Evolutionary conservation across 1,140 invertebrate genomes (phyloP).

Genomic region (Saccostrea glomerata): DNA sequence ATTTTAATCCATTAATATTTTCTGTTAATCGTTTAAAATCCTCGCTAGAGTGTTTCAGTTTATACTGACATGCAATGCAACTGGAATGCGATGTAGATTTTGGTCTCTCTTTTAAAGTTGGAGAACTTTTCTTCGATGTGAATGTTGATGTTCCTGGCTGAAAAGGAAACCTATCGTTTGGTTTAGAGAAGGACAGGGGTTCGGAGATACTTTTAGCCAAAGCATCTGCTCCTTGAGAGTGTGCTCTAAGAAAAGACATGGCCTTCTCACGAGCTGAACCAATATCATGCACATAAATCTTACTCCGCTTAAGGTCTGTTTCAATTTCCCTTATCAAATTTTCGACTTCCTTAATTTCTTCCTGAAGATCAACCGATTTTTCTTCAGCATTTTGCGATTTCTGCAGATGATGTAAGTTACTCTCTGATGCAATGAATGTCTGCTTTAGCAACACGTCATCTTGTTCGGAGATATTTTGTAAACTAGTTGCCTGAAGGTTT

Average conservation of each 20-base stretch:
- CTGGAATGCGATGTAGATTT: background rate
- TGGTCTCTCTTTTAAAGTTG: conserved; percentile 12
- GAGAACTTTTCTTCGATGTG: conserved; percentile 7
- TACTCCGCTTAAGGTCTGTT: conserved; percentile 12
- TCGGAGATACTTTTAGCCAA: background rate
- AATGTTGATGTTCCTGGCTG: conserved; percentile 43
- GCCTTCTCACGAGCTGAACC: conserved; percentile 33
- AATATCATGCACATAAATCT: background rate
- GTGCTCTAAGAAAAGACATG: conserved; percentile 9
- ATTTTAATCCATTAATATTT: background rate
- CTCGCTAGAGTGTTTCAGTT: conserved; percentile 48
- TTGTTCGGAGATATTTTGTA: background rate
- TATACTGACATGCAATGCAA: conserved; percentile 51
- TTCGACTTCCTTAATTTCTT: conserved; percentile 40
- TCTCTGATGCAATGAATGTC: background rate
- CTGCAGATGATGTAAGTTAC: background rate
- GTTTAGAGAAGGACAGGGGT: background rate
- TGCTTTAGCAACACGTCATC: conserved; percentile 20
- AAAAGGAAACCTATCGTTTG: conserved; percentile 49
- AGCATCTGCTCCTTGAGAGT: conserved; percentile 28
- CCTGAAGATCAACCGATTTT: background rate
- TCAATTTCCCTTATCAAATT: conserved; percentile 21
- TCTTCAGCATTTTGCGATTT: background rate
- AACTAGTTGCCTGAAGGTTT: background rate
- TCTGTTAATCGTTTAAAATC: conserved; percentile 39